A percentile compares a stretch with the other conserved stretches of the same genome.
Conservation (phyloP, 2,797 vertebrate genomes). For the Smutsia temminckii region DNA sequence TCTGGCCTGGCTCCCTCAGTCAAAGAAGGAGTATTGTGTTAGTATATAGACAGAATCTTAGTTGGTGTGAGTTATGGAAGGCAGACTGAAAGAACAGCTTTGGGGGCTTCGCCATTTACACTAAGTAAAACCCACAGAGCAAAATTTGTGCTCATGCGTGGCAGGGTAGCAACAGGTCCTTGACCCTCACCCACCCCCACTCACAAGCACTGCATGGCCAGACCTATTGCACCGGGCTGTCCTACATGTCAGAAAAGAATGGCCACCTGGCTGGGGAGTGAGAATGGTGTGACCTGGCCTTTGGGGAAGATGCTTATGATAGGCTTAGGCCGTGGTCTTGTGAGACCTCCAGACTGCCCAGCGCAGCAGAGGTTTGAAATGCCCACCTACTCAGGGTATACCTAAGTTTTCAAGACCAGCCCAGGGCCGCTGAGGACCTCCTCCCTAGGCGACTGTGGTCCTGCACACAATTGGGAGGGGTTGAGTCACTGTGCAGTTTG, state of each 20-base stretch:
- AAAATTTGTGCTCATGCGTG: not conserved
- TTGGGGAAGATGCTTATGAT: not conserved
- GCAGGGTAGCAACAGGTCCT: too few species aligned
- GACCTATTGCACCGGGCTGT: not conserved
- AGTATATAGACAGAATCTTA: not conserved
- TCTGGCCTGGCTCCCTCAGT: not conserved
- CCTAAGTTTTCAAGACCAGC: not conserved
- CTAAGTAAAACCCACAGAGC: not conserved
- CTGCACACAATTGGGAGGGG: not conserved
- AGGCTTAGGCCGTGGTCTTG: not conserved
- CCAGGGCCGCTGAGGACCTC: not conserved
- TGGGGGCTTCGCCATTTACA: not conserved
- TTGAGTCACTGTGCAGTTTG: not conserved
- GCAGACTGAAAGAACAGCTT: not conserved
- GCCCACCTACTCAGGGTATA: not conserved
- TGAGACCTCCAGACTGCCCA: not conserved
- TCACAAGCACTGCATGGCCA: not conserved
- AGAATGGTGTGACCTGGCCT: not conserved
- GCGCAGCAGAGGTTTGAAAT: not conserved
- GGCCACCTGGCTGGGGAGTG: too few species aligned
- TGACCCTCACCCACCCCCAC: accelerated
- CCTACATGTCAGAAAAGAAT: not conserved
- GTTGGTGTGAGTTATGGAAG: not conserved
- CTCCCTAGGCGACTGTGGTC: too few species aligned
- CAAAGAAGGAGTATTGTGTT: not conserved